Base-by-base conservation (phyloP, 2,888 invertebrate species). In the Chelonus formosanus region DNA sequence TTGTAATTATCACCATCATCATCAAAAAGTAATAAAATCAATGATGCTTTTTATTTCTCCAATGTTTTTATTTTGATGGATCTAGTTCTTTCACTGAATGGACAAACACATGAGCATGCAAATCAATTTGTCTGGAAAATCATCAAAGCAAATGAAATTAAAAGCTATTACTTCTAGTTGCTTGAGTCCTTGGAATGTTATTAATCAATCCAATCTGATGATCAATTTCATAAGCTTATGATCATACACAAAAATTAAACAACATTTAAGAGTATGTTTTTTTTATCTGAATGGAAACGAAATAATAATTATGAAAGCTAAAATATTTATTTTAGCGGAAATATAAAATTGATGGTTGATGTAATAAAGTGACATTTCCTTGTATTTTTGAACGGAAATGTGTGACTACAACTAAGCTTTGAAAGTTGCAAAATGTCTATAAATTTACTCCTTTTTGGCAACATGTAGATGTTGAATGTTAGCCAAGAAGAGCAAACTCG, bases 351-450 rank as follows among this genome's bases (percentile, higher is more conserved):
- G 44, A 45, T 57, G 31, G 31, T 35, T 50, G 40, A 58, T 44
- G 36, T 56, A 55, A 63, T 67, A 62, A 67, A 67, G 62, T 67
- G 53, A 62, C 58, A 57, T 47, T 52, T 62, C 45, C 57, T 63
- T 52, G 62, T 47, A 57, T 47, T 67, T 53, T 50, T 67, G 62
- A 62, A 67, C 45, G 47, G 45, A 53, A 57, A 62, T 61, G 62
- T 62, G 56, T 50, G 57, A n/a, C 65, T 48, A 65, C 55, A 62
- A 58, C 62, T 20, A 63, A 53, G 58, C 67, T 58, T 57, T 45
- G 53, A 67, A 61, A 55, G 61, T 56, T 56, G 36, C 34, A 62
- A 55, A 62, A 57, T 52, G 58, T 67, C 44, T 50, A 10, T 44
- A 58, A 63, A 40, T 67, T 63, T 63, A 62, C 62, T 63, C 32